phyloP scores from a whole-genome alignment of 2,113 vertebrate genomes.

The Pholis gunnellus region DNA sequence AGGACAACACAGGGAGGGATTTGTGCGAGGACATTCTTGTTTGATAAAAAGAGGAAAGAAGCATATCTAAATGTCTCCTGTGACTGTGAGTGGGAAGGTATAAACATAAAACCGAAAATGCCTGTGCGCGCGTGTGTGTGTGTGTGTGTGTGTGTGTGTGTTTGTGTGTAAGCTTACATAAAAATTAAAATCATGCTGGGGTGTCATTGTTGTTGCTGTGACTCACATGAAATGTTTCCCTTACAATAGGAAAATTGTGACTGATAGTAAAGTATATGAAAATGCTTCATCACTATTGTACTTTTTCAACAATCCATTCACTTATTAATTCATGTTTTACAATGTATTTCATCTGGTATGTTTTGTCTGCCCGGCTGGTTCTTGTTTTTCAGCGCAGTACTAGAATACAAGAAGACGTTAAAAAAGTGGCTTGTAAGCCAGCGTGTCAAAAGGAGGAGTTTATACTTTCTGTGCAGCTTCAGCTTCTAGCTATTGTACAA shows the following conservation, averaged over 20 bases:
- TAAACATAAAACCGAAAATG: slow-evolving; percentile 33
- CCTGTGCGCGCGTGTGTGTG: not conserved
- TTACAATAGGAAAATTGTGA: slow-evolving; percentile 16
- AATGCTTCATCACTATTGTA: not conserved
- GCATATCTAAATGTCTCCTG: slow-evolving; percentile 36
- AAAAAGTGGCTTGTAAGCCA: slow-evolving; percentile 25
- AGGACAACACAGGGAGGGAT: slow-evolving; percentile 25
- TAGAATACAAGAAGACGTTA: not conserved
- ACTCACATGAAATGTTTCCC: slow-evolving; percentile 29
- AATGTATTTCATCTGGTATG: not conserved
- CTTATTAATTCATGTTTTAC: not conserved
- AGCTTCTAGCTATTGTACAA: slow-evolving; percentile 41
- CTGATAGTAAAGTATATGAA: not conserved
- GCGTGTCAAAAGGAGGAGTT: slow-evolving; percentile 38
- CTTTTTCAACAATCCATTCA: not conserved
- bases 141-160: not conserved
- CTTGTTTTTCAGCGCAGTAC: not conserved
- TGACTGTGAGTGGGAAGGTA: slow-evolving; percentile 27
- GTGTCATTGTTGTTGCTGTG: slow-evolving; percentile 38
- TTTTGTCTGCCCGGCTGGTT: not conserved
- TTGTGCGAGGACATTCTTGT: slow-evolving; percentile 2
- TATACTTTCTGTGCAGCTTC: slow-evolving; percentile 29
- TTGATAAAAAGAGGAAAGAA: slow-evolving; percentile 38
- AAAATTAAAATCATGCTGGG: slow-evolving; percentile 20
- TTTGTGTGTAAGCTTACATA: not conserved